Base-by-base conservation (phyloP, 2,888 invertebrate species). In the Cryptophagus acutangulus region DNA sequence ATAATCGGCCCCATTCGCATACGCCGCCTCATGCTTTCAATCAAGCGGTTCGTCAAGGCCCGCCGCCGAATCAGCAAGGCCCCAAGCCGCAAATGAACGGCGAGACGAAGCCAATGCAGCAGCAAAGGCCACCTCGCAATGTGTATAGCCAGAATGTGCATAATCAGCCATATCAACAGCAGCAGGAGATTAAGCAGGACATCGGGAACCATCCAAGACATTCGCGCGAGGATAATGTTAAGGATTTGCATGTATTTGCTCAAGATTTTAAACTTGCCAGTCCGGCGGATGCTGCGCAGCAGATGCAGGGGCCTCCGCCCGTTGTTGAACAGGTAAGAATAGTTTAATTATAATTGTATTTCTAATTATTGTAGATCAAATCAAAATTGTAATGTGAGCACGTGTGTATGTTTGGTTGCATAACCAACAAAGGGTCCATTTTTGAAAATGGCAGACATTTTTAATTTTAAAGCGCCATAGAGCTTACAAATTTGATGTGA, bases 161-260 rank as follows among this genome's bases (percentile, higher is more conserved):
- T 73, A 63, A 59, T 63, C 38, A 16, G 9, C 34, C 8, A 34
- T 14, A 14, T 3, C 48, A 51, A n/a, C 51, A 46, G 70, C 69
- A 43, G 37, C 48, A 42, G 14, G 26, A 26, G 5, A 26, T 26
- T 6, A 26, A 26, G 12, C 26, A n/a, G 12, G 10, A 37, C 13
- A 14, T 10, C 5, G n/a, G 63, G 63, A 14, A 66, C 45, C 2
- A 61, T 55, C 38, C 26, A 8, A 3, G 16, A 15, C 14, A 16
- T 15, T 8, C 24, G 6, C 14, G 31, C 38, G 53, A 61, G 5
- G 65, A 66, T 2, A 59, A 59, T 2, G 50, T 61, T 1, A 67
- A 77, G 68, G 87, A 88, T 43, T 66, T 90, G 39, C 80, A 87
- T 50, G 84, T 85, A 61, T 91, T 91, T 66, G 78, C 83, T 0